Evolutionary conservation across 92 coral and sea anemone species (phyloP), one percentile per base, ranked within the genome.

Genomic region (Palythoa grandis): DNA sequence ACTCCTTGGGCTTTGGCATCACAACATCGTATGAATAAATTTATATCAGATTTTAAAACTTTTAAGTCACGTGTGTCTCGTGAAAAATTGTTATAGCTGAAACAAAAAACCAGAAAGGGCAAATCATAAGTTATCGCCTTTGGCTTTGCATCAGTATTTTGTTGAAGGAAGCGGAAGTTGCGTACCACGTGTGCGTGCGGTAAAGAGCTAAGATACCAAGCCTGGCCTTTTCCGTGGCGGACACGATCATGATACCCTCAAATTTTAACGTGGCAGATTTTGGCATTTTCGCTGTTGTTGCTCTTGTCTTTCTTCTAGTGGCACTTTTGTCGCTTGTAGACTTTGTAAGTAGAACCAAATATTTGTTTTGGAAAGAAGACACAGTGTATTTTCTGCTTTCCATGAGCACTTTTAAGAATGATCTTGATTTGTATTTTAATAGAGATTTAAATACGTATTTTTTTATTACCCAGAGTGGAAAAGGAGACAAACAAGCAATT

Each of bases 281-380:
- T 85, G 98, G 98, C 50, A 92, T 95, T 9, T 95, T 95, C 91
- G 95, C 98, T 20, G 91, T 94, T 57, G 98, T 92, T 29, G 92
- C 94, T 25, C 83, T 95, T 29, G 90, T 92, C 82, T 95, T 91
- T 12, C 88, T 95, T 47, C 67, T 95, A 22, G 87, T 95, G 53
- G 92, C 90, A 48, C 95, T 95, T 2, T 78, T 95, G 63, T 94
- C 88, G 79, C 90, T 91, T 37, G 87, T 93, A 43, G 95, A 92
- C 86, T 93, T 92, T 69, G 98, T 94, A 88, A 95, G 98, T 95
- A 25, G 24, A 47, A 47, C 22, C 6, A 3, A 14, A 19, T 20
- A 11, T 74, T 1, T 15, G 1, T 48, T 50, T 19, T 3, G 43
- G 40, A 76, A n/a, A 52, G 43, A 6, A 1, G 20, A 53, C 22